Conservation (phyloP, 2,113 vertebrate species). For the Gobio gobio region DNA sequence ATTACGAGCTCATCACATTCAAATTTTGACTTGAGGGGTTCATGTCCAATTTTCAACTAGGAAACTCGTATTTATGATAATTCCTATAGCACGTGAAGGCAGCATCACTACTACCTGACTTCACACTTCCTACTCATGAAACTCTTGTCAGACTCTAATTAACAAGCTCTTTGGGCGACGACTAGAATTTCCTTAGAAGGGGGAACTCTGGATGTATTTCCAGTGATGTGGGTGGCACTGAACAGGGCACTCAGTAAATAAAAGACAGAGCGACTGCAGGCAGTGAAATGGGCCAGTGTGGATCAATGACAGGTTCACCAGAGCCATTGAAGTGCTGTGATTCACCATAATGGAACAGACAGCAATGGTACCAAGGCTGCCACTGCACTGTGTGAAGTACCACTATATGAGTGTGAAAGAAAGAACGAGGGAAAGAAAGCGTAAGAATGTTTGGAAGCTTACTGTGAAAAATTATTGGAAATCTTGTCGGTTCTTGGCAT, state of each 20-base stretch:
- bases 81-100: too few relatives aligned
- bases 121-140: slow-evolving; percentile 12
- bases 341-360: slow-evolving; percentile 29
- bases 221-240: slow-evolving; percentile 20
- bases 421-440: not conserved
- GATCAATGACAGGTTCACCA: slow-evolving; percentile 34
- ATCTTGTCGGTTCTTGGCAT: not conserved
- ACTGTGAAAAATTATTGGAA: slow-evolving; percentile 10
- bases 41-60: too few relatives aligned
- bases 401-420: not conserved
- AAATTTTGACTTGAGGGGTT: too few relatives aligned
- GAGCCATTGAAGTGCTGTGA: slow-evolving; percentile 12
- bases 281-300: slow-evolving; percentile 7
- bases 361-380: not conserved
- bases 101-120: not conserved
- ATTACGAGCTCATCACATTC: too few relatives aligned
- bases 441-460: not conserved
- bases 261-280: slow-evolving; percentile 2
- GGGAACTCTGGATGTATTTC: slow-evolving; percentile 3
- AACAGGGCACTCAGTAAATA: slow-evolving; percentile 21
- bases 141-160: slow-evolving; percentile 5
- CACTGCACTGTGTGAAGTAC: not conserved
- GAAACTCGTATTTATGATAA: too few relatives aligned
- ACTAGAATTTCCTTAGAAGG: not conserved
- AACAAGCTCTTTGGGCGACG: not conserved